phyloP scores from a whole-genome alignment of 2,888 invertebrate species.

The Dexiosoma caninum region DNA sequence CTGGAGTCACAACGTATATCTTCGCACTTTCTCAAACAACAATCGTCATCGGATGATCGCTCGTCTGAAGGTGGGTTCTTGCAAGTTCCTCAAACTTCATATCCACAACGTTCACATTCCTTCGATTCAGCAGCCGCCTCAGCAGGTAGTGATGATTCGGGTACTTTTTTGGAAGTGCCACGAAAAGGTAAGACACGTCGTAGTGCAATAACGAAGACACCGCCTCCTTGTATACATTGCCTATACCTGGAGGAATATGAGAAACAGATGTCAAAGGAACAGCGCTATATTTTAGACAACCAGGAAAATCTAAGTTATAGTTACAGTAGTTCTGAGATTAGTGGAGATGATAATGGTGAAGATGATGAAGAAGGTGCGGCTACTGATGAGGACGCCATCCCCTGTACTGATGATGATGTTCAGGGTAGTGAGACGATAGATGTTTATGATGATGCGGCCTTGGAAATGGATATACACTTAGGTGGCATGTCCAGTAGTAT shows the following conservation, averaged over 20 bases:
- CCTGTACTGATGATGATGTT: constrained; percentile 51
- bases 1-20: constrained; percentile 83
- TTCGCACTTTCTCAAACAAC: constrained; percentile 72
- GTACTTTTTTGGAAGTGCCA: constrained; percentile 81
- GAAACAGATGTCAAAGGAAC: constrained; percentile 79
- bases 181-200: constrained; percentile 81
- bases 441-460: constrained; percentile 68
- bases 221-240: constrained; percentile 87
- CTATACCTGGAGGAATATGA: constrained; percentile 86
- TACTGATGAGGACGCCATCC: constrained; percentile 61
- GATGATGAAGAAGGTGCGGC: constrained; percentile 75
- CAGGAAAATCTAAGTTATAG: constrained; percentile 79
- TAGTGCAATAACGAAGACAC: constrained; percentile 82
- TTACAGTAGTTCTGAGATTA: constrained; percentile 79
- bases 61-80: constrained; percentile 78
- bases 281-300: constrained; percentile 74
- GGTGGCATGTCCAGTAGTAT: constrained; percentile 70
- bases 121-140: constrained; percentile 87
- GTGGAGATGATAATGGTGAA: constrained; percentile 71
- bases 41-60: constrained; percentile 75
- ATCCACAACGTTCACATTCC: constrained; percentile 85
- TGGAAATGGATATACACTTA: constrained; percentile 72
- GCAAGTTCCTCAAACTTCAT: constrained; percentile 82
- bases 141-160: constrained; percentile 82
- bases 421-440: constrained; percentile 48